Evolutionary conservation across 2,888 invertebrate genomes (phyloP).

Genomic region (Amaurobius ferox): DNA sequence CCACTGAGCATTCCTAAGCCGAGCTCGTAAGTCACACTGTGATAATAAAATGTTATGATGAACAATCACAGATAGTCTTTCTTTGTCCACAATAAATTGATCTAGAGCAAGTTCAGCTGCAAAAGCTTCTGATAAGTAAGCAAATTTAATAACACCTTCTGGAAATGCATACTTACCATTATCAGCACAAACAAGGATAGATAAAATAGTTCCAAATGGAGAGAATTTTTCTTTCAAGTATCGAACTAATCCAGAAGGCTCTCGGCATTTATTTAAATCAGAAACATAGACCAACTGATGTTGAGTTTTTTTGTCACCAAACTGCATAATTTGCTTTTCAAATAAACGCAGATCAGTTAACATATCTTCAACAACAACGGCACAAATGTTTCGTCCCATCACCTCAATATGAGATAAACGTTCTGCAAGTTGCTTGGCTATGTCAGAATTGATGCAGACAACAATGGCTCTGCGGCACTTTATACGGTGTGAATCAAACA

Average conservation of each 20-base stretch:
- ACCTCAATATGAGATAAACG: slow-evolving; percentile 30
- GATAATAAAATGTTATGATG: slow-evolving; percentile 61
- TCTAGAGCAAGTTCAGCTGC: slow-evolving; percentile 63
- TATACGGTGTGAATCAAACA: slow-evolving; percentile 51
- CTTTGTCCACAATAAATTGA: slow-evolving; percentile 43
- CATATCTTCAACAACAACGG: slow-evolving; percentile 48
- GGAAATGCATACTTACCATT: slow-evolving; percentile 40
- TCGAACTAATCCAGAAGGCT: slow-evolving; percentile 17
- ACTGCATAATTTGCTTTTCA: slow-evolving; percentile 49
- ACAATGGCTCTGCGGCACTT: slow-evolving; percentile 63
- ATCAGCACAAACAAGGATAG: slow-evolving; percentile 42
- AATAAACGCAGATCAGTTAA: slow-evolving; percentile 51
- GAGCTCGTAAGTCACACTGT: slow-evolving; percentile 47
- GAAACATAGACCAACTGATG: slow-evolving; percentile 49
- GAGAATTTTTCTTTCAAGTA: slow-evolving; percentile 48
- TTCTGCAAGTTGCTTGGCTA: slow-evolving; percentile 25
- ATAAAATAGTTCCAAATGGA: slow-evolving; percentile 55
- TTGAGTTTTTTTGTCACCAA: slow-evolving; percentile 45
- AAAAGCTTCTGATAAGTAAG: slow-evolving; percentile 55
- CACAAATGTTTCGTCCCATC: slow-evolving; percentile 36
- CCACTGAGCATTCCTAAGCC: slow-evolving; percentile 37
- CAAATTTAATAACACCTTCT: slow-evolving; percentile 53
- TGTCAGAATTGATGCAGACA: slow-evolving; percentile 19
- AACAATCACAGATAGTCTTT: slow-evolving; percentile 44
- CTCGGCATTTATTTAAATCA: slow-evolving; percentile 33